Conservation (phyloP, 2,888 invertebrate species). For the Clusia tigrina region DNA sequence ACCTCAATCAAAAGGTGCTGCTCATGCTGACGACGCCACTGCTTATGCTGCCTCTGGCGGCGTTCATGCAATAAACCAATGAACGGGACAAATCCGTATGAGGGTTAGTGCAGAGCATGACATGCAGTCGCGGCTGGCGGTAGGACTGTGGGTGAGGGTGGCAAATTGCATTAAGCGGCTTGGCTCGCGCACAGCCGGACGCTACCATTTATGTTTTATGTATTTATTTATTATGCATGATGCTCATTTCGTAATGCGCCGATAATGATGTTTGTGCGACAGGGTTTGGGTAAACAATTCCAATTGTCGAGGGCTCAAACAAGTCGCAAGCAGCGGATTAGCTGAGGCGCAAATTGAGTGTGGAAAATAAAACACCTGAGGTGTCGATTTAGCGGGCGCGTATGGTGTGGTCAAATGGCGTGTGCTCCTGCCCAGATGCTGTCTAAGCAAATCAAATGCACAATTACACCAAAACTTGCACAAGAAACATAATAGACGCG, state of each 20-base stretch:
- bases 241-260: constrained; percentile 58
- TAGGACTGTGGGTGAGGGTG: constrained; percentile 38
- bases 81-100: too few relatives aligned
- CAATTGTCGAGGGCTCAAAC: constrained; percentile 14
- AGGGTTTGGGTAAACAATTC: constrained; percentile 13
- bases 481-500: too few relatives aligned
- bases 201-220: constrained; percentile 58
- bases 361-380: constrained; percentile 57
- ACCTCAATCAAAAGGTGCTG: too few relatives aligned
- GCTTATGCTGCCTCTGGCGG: too few relatives aligned
- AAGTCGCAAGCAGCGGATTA: constrained; percentile 29
- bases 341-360: constrained; percentile 35
- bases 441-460: too few relatives aligned
- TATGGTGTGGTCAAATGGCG: too few relatives aligned
- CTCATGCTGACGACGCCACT: too few relatives aligned
- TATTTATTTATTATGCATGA: constrained; percentile 52
- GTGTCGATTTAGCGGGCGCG: too few relatives aligned
- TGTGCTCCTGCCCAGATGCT: too few relatives aligned
- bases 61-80: too few relatives aligned
- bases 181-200: constrained; percentile 35
- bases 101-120: neutral
- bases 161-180: constrained; percentile 60
- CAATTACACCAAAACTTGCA: too few relatives aligned
- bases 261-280: constrained; percentile 49
- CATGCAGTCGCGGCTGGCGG: constrained; percentile 4